These are phyloP conservation scores for Oostethus manadensis DNA, from an alignment of 2,113 vertebrate genomes.

Conservation along the genomic window DNA sequence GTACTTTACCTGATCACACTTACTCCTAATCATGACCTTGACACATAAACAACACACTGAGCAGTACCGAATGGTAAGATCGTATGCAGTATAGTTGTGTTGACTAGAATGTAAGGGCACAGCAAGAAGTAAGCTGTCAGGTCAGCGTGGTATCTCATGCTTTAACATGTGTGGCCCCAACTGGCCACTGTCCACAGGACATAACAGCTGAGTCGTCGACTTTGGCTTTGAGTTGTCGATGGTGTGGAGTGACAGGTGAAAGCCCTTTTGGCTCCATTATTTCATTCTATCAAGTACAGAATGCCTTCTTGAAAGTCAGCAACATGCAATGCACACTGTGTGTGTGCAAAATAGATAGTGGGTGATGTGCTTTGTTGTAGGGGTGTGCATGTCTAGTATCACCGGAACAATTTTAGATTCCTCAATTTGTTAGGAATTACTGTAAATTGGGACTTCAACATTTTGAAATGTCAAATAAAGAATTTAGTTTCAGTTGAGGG, in stretches of 20 bases:
- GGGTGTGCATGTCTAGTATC: background rate
- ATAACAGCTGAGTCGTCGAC: slow-evolving; percentile 56
- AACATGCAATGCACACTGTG: slow-evolving; percentile 29
- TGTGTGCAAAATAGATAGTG: slow-evolving; percentile 9
- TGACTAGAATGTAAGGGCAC: slow-evolving; percentile 45
- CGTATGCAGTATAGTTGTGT: slow-evolving; percentile 24
- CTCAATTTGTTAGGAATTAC: too few species aligned
- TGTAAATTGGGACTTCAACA: too few species aligned
- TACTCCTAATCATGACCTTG: slow-evolving; percentile 63
- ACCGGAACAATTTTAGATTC: too few species aligned
- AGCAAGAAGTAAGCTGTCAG: slow-evolving; percentile 49
- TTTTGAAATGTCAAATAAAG: too few species aligned
- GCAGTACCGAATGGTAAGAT: slow-evolving; percentile 46
- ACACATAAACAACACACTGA: slow-evolving; percentile 63
- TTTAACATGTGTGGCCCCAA: slow-evolving; percentile 28
- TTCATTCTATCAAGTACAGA: slow-evolving; percentile 54
- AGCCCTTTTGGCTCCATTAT: slow-evolving; percentile 56
- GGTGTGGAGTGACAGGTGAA: slow-evolving; percentile 43
- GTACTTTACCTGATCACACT: slow-evolving; percentile 50
- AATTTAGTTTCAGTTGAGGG: too few species aligned
- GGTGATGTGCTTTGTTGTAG: slow-evolving; percentile 4
- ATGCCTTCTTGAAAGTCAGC: slow-evolving; percentile 45
- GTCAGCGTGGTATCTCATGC: slow-evolving; percentile 27
- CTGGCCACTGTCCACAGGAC: slow-evolving; percentile 41
- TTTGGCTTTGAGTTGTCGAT: slow-evolving; percentile 48